Evolutionary conservation across 2,113 vertebrate genomes (phyloP).

Genomic region (Proterorhinus semilunaris): DNA sequence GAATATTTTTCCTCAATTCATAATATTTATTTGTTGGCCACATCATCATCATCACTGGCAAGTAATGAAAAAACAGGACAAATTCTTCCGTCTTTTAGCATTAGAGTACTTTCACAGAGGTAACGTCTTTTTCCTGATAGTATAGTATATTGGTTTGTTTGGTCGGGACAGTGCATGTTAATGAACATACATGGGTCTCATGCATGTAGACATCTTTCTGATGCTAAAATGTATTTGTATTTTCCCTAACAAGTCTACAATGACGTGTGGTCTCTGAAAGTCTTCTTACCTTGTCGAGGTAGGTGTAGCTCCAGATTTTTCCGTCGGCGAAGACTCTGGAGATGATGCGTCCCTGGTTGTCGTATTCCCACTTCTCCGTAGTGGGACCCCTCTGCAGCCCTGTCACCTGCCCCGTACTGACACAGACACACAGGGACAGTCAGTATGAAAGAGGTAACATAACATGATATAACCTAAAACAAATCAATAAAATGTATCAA

Average conservation of each 20-base stretch:
- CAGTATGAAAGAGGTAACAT: neutral
- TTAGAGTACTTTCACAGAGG: too few species aligned
- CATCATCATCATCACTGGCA: too few species aligned
- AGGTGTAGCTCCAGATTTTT: slow-evolving; percentile 97
- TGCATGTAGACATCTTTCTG: too few species aligned
- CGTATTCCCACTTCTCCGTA: slow-evolving; percentile 92
- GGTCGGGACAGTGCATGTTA: too few species aligned
- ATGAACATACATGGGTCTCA: too few species aligned
- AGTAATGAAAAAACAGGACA: too few species aligned
- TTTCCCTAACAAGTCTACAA: neutral
- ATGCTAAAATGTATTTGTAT: neutral
- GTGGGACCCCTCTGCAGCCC: slow-evolving; percentile 91
- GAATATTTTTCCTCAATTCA: too few species aligned
- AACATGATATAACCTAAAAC: neutral
- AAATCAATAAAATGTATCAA: too few species aligned
- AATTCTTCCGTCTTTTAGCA: too few species aligned
- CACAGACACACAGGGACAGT: slow-evolving; percentile 16
- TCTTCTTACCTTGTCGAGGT: slow-evolving; percentile 89
- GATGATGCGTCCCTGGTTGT: slow-evolving; percentile 90
- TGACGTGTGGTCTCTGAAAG: neutral
- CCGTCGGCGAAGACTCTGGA: slow-evolving; percentile 94
- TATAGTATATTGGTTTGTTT: too few species aligned
- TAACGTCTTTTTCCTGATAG: too few species aligned
- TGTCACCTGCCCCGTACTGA: slow-evolving; percentile 87
- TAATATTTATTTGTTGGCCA: too few species aligned